Conservation (phyloP, 2,797 vertebrate genomes). For the Dallia pectoralis region DNA sequence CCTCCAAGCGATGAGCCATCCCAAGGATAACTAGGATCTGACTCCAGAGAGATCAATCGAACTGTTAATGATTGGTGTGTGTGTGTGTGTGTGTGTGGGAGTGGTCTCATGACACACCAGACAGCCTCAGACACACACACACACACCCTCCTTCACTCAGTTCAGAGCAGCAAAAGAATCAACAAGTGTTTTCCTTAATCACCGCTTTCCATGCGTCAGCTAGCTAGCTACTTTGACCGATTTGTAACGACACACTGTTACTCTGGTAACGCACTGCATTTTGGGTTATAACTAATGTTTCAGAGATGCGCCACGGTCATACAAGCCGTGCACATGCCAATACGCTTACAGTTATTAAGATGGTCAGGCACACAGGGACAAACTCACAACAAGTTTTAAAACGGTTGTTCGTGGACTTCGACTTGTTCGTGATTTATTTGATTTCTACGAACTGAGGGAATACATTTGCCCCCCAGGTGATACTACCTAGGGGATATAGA, state of each 20-base stretch:
- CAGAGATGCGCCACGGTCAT: neutral
- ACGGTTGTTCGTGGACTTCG: too few species aligned
- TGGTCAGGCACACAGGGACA: too few species aligned
- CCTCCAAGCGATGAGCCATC: neutral
- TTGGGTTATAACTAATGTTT: conserved; percentile 45
- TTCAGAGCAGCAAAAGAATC: neutral
- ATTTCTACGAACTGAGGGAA: too few species aligned
- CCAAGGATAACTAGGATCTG: conserved; percentile 21
- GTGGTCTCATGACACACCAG: conserved; percentile 25
- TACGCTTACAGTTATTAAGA: neutral
- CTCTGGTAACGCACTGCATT: conserved; percentile 53
- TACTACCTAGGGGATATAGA: too few species aligned
- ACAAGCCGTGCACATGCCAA: too few species aligned
- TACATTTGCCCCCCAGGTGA: too few species aligned
- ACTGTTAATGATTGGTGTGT: conserved; percentile 31
- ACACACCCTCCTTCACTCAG: neutral
- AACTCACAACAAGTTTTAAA: too few species aligned
- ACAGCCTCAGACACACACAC: conserved; percentile 31
- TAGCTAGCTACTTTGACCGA: conserved; percentile 38
- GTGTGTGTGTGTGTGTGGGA: conserved; percentile 40
- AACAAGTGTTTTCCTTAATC: conserved; percentile 51
- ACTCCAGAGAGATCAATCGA: conserved; percentile 13
- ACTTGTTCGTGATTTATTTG: too few species aligned
- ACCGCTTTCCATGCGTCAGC: conserved; percentile 27
- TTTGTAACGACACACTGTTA: conserved; percentile 63